Base-by-base conservation (phyloP, 2,888 invertebrate genomes). In the Papilio elwesi region DNA sequence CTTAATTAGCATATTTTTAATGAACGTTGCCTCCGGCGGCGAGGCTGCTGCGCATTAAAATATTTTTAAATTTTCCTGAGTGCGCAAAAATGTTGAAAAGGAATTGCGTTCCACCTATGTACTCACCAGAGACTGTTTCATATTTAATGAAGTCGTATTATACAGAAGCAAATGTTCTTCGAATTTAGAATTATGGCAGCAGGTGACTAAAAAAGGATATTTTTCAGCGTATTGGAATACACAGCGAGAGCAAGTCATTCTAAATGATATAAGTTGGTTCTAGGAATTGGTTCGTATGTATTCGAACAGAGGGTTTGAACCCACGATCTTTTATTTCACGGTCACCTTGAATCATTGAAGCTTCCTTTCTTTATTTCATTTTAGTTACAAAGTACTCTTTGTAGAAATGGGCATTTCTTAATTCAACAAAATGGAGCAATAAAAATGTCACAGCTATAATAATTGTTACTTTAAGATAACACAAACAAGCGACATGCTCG, bases 1-100 rank as follows among this genome's bases (percentile, higher is more conserved):
- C 70, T 55, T 57, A 70, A 70, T 70, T 70, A 70, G 70, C 70
- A 70, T 70, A 70, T 70, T 70, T 55, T 65, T 65, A 70, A 64
- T 70, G 70, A 70, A 70, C 64, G 65, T 16, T 16, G 69, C 69
- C 69, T 62, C 69, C 69, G 16, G 69, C 51, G 47, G 36, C 51
- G 65, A 36, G 51, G 49, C 55, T 48, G 64, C 48, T 36, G 64
- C 53, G 63, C 63, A 63, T 70, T 70, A 48, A 65, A 57, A 70
- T 48, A 48, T 65, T 70, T 57, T 38, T 65, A 62, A 70, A 65
- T 55, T 65, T 55, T 10, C 43, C 62, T 13, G 65, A 64, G 48
- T 64, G 48, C 64, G 53, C 55, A 36, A 70, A 64, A 70, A 70
- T 70, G 69, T 51, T 48, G 62, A 62, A 69, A 69, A 69, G 69